These are phyloP conservation scores for Tinea pellionella DNA, from an alignment of 2,888 invertebrate species.

Conservation along the genomic window DNA sequence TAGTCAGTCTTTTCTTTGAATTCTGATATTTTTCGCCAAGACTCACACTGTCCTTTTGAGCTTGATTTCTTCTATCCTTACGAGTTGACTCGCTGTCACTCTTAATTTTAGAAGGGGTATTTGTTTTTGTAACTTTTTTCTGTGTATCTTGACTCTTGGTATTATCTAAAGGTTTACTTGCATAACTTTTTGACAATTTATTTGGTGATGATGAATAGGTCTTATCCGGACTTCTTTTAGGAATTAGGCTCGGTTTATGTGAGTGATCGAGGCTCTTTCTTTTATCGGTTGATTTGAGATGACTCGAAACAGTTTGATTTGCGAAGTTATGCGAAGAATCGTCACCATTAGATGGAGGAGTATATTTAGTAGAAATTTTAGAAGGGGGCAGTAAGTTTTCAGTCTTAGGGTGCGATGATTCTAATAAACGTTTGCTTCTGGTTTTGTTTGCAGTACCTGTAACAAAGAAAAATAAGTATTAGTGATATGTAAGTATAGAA, in stretches of 20 bases:
- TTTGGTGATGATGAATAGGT: slow-evolving; percentile 43
- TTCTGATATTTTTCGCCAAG: slow-evolving; percentile 64
- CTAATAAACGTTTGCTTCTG: slow-evolving; percentile 46
- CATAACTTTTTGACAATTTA: slow-evolving; percentile 38
- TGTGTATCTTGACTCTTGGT: slow-evolving; percentile 27
- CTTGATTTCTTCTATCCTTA: slow-evolving; percentile 56
- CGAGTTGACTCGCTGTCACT: slow-evolving; percentile 55
- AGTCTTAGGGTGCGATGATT: slow-evolving; percentile 54
- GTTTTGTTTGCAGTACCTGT: slow-evolving; percentile 49
- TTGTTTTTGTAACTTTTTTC: slow-evolving; percentile 17
- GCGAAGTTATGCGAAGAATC: slow-evolving; percentile 42
- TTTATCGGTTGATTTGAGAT: slow-evolving; percentile 40
- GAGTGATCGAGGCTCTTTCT: slow-evolving; percentile 44
- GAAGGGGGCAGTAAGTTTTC: slow-evolving; percentile 61
- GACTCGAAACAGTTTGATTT: slow-evolving; percentile 20
- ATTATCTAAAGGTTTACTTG: slow-evolving; percentile 26
- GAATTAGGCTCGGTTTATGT: slow-evolving; percentile 54
- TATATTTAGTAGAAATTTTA: slow-evolving; percentile 55
- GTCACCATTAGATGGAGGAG: slow-evolving; percentile 33
- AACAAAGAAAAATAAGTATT: slow-evolving; percentile 34
- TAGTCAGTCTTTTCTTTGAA: slow-evolving; percentile 70
- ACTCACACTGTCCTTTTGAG: slow-evolving; percentile 63
- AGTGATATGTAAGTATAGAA: neutral
- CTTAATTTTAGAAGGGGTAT: slow-evolving; percentile 35
- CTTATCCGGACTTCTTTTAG: slow-evolving; percentile 47